Percentiles rank a stretch among this genome's conserved stretches.
phyloP scores from a whole-genome alignment of 1,140 invertebrate species.

The Zeugodacus cucurbitae region DNA sequence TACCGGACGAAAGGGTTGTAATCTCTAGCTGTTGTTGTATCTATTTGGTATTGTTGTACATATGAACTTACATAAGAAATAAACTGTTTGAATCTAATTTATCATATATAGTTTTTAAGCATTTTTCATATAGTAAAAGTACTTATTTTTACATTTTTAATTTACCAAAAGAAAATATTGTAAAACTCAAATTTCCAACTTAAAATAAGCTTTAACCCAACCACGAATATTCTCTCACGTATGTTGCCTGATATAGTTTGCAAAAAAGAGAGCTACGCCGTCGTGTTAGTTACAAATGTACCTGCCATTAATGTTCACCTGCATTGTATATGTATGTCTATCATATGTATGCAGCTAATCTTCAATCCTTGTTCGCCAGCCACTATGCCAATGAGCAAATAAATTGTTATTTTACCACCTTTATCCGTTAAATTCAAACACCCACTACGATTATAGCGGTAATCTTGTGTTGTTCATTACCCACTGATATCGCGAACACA shows the following conservation, averaged over 20 bases:
- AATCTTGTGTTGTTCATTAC: constrained; percentile 20
- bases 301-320: not conserved
- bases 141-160: too few relatives aligned
- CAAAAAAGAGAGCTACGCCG: not conserved
- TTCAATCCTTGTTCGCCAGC: not conserved
- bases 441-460: not conserved
- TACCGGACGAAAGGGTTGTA: too few relatives aligned
- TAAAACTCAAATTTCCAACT: too few relatives aligned
- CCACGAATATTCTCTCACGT: not conserved
- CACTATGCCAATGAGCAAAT: not conserved
- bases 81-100: too few relatives aligned
- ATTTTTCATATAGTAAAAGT: too few relatives aligned
- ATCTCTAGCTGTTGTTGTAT: too few relatives aligned
- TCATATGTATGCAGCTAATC: not conserved
- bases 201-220: too few relatives aligned
- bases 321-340: too few relatives aligned
- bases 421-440: constrained; percentile 19
- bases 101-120: too few relatives aligned
- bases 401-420: constrained; percentile 29
- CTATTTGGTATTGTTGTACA: too few relatives aligned
- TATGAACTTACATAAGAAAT: too few relatives aligned
- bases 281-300: not conserved
- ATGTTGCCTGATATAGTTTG: not conserved
- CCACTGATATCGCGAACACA: not conserved
- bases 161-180: too few relatives aligned